phyloP scores from a whole-genome alignment of 2,888 invertebrate species.

The Mesochorus sp. region DNA sequence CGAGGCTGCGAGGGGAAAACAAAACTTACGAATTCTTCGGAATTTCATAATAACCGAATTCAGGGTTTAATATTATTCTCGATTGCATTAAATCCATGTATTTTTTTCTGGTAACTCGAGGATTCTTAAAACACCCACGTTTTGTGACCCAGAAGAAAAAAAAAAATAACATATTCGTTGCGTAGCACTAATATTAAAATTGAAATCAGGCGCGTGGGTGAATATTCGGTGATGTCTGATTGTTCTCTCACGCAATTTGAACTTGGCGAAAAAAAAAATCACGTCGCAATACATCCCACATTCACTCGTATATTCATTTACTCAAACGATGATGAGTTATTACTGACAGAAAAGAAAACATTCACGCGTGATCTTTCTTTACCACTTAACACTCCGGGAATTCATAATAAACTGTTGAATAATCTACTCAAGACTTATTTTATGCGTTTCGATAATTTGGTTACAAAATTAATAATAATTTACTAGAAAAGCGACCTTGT shows the following conservation, averaged over 20 bases:
- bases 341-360: background rate
- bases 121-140: constrained; percentile 58
- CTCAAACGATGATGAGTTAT: background rate
- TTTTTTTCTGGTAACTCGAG: constrained; percentile 33
- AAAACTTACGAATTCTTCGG: background rate
- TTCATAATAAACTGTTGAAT: no score
- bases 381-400: no score
- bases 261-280: constrained; percentile 6
- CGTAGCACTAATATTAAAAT: constrained; percentile 37
- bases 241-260: background rate
- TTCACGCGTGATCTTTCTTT: background rate
- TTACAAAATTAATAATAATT: no score
- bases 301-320: background rate
- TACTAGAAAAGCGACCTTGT: no score
- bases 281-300: constrained; percentile 45
- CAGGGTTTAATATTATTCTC: constrained; percentile 33
- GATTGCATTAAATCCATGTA: constrained; percentile 18
- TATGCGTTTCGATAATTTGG: no score
- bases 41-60: constrained; percentile 29
- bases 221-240: constrained; percentile 49
- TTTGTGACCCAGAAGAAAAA: constrained; percentile 11
- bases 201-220: constrained; percentile 52
- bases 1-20: constrained; percentile 2
- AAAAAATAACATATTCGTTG: constrained; percentile 10
- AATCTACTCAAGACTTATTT: no score